phyloP scores from a whole-genome alignment of 1,140 invertebrate species.

The Drosophila erecta region DNA sequence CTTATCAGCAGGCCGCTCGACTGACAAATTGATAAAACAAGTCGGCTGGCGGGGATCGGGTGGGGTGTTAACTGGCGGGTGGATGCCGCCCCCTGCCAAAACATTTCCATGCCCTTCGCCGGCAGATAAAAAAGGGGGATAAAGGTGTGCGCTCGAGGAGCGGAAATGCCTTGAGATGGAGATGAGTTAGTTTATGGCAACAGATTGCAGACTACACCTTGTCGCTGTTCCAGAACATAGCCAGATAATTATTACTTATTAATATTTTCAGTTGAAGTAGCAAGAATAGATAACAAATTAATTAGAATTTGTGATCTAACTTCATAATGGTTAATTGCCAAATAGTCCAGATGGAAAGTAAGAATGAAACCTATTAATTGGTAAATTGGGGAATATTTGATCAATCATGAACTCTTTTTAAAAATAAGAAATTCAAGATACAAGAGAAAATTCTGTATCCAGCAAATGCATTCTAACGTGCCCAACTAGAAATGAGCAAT shows the following conservation, averaged over 20 bases:
- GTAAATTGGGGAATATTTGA: too few species aligned
- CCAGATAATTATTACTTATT: background rate
- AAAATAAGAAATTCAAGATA: too few species aligned
- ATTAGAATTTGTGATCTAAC: background rate
- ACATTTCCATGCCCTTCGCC: slow-evolving; percentile 39
- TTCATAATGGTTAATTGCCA: background rate
- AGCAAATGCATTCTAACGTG: background rate
- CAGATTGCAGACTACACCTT: slow-evolving; percentile 22
- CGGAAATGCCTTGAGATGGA: slow-evolving; percentile 35
- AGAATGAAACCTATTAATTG: too few species aligned
- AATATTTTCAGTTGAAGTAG: background rate
- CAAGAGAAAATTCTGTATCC: background rate
- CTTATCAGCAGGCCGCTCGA: slow-evolving; percentile 63
- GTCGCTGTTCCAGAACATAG: background rate
- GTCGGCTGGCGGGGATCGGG: background rate
- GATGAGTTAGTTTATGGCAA: slow-evolving; percentile 21
- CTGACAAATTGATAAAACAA: slow-evolving; percentile 74
- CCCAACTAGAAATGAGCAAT: slow-evolving; percentile 3
- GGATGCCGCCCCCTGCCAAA: slow-evolving; percentile 22
- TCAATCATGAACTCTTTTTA: too few species aligned
- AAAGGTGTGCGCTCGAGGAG: slow-evolving; percentile 27
- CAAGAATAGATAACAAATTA: too few species aligned
- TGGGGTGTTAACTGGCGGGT: background rate
- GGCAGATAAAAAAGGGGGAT: slow-evolving; percentile 27
- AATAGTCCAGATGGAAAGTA: too few species aligned